Base-by-base conservation (phyloP, 2,797 vertebrate genomes). In the Miichthys miiuy region DNA sequence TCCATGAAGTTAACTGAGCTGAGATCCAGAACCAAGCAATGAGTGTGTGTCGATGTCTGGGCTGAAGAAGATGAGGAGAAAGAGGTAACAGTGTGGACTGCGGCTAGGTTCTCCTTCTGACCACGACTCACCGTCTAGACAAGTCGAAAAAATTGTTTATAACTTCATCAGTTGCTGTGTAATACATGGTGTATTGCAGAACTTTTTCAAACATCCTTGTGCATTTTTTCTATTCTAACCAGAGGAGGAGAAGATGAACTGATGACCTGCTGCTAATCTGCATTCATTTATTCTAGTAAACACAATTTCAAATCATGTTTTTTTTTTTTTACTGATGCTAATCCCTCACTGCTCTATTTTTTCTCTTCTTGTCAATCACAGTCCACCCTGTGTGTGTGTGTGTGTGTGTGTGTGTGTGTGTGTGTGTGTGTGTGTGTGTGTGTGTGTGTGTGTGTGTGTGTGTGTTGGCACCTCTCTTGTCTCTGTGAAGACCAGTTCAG, bases 1-100 rank as follows among this genome's bases (percentile, higher is more conserved):
- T 97, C 97, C 87, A 97, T 89, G 0, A 97, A 97, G 79, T 80
- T 95, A 65, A 97, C 90, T 0, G 94, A 48, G 47, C 95, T 92
- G 83, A 97, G 89, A 82, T 97, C 96, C 81, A 98, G 89, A 79
- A 98, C 60, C 20, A 97, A 16, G 0, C 91, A 84, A 0, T 96
- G 92, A 42, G 56, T 51, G n/a, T 90, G 69, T 16, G 1, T 0
- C 90, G 89, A 67, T 90, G 58, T 55, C 92, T 90, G 68, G 87
- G 88, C 61, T 93, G 75, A 65, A 52, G 50, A 51, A 17, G 62
- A 72, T 3, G n/a, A 25, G 34, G 80, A 57, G 6, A 66, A 41
- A 7, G 54, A 60, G 16, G 61, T 6, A 21, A 27, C 3, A 3
- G 54, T 18, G 8, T 56, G 75, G 55, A 62, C 51, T 69, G 25